Evolutionary conservation across 1,140 invertebrate species (phyloP).

Genomic region (Macrosteles quadrilineatus): DNA sequence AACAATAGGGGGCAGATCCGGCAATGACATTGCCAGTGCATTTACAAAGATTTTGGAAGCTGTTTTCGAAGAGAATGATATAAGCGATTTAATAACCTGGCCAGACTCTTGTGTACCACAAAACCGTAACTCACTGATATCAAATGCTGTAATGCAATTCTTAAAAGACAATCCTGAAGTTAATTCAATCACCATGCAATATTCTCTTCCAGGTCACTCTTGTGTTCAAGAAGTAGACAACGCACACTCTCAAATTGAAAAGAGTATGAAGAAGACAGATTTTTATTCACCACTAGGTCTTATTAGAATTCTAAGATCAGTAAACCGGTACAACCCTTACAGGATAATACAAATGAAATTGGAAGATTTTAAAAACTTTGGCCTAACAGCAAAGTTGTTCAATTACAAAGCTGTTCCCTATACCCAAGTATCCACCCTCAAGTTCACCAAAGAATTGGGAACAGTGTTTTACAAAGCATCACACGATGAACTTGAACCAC

Average conservation of each 20-base stretch:
- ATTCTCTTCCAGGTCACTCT: conserved; percentile 43
- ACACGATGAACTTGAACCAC: background rate
- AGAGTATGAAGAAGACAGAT: conserved; percentile 34
- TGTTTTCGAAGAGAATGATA: conserved; percentile 36
- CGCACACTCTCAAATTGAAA: conserved; percentile 43
- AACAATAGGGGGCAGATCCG: conserved; percentile 35
- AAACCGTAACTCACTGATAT: conserved; percentile 43
- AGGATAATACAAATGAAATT: conserved; percentile 33
- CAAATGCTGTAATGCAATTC: conserved; percentile 39
- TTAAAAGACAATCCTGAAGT: conserved; percentile 37
- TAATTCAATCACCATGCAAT: conserved; percentile 41
- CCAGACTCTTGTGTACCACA: conserved; percentile 43
- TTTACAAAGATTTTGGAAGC: too few species aligned
- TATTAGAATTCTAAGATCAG: conserved; percentile 32
- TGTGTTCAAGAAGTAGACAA: conserved; percentile 43
- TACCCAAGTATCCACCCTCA: conserved; percentile 19
- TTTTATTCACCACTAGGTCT: too few species aligned
- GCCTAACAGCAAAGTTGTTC: conserved; percentile 24
- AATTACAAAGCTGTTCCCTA: too few species aligned
- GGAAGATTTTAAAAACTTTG: conserved; percentile 35
- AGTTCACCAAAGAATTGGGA: too few species aligned
- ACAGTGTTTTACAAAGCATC: conserved; percentile 18
- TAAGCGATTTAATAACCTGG: conserved; percentile 41
- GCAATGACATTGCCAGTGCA: too few species aligned
- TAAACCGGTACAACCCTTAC: conserved; percentile 31